Conservation (phyloP, 2,113 vertebrate species). For the Tachysurus fulvidraco region DNA sequence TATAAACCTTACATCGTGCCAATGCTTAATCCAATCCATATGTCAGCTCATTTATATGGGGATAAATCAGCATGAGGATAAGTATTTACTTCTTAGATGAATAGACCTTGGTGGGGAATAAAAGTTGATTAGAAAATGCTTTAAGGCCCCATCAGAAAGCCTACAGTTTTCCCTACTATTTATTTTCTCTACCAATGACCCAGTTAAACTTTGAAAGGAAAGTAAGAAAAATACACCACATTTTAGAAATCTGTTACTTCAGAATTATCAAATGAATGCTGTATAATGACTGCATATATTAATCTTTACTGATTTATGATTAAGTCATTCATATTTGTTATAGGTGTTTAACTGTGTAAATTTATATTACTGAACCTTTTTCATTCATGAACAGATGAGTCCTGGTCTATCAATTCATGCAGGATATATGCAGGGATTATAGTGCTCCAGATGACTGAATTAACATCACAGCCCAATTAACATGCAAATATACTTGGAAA, state of each 20-base stretch:
- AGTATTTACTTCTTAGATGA: conserved; percentile 67
- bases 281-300: background rate
- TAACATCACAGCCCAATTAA: conserved; percentile 46
- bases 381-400: conserved; percentile 14
- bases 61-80: conserved; percentile 68
- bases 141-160: conserved; percentile 59
- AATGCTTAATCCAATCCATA: conserved; percentile 69
- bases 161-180: conserved; percentile 49
- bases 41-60: conserved; percentile 70
- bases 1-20: conserved; percentile 65
- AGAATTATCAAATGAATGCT: background rate
- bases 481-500: conserved; percentile 40
- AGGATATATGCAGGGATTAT: conserved; percentile 6
- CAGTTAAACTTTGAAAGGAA: conserved; percentile 58
- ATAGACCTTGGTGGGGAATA: conserved; percentile 66
- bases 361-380: background rate
- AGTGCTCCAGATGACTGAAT: conserved; percentile 31
- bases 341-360: background rate
- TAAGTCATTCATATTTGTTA: background rate
- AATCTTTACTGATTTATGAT: background rate
- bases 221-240: conserved; percentile 18
- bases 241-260: background rate
- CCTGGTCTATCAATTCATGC: background rate
- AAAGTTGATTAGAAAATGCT: conserved; percentile 65
- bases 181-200: conserved; percentile 58